Base-by-base conservation (phyloP, 2,797 vertebrate species). In the Neomorphus geoffroyi region DNA sequence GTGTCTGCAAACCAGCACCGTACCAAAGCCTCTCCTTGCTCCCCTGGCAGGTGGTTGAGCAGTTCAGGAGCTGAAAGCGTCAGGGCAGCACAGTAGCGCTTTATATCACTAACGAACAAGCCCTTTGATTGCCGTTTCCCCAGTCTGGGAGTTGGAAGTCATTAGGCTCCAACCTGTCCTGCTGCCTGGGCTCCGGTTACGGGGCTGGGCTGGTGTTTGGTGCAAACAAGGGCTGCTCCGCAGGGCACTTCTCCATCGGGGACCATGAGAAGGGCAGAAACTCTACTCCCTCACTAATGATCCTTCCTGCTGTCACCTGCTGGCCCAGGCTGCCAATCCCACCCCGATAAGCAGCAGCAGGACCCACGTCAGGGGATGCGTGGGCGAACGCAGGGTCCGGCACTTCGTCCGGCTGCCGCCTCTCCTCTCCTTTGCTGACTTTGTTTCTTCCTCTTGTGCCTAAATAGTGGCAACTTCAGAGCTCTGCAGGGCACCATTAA, bases 1-100 rank as follows among this genome's bases (percentile, higher is more conserved):
- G 8, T 11, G 30, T 19, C 3, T 14, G 24, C 0, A 11, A 72
- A 30, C 37, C 28, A 26, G 19, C 1, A 0, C 9, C 0, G 0
- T 10, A 2, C 61, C 28, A 3, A 19, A 53, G 43, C 26, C 33
- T 67, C 24, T 45, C 53, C 81, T 5, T 1, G 12, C 45, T 82
- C 66, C 10, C 27, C 39, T 10, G 72, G 64, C 80, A 54, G 74
- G 53, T 41, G 74, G 73, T n/a, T 54, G 37, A 85, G 71, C 61
- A 37, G 51, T 11, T 51, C 27, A 27, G 62, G 80, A 62, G 78
- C 73, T 6, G 48, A 32, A 64, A 73, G 87, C 67, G 85, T 41
- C 46, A 13, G 54, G 35, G 53, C 78, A 74, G 50, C 46, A 77
- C 93, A 80, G 91, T 46, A 88, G 91, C 88, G 80, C 92, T 77